A percentile compares a stretch with the other conserved stretches of the same genome.
Evolutionary conservation across 1,140 invertebrate genomes (phyloP).

Genomic region (Chironomus tepperi): DNA sequence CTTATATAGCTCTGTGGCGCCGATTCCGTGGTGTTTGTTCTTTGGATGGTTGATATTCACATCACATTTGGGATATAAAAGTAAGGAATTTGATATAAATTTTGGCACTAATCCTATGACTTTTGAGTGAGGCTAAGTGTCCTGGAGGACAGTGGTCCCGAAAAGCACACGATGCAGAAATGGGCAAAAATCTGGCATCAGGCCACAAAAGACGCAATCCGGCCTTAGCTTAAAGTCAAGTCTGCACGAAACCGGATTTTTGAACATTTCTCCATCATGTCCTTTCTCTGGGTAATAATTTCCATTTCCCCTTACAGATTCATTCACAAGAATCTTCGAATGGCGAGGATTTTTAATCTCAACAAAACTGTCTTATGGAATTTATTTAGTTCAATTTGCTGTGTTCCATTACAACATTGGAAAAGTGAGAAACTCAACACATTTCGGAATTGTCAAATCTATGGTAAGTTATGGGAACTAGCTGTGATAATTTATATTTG

Average conservation of each 20-base stretch:
- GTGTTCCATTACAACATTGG: slow-evolving; percentile 59
- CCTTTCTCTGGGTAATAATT: no score
- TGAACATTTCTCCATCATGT: no score
- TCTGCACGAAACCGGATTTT: no score
- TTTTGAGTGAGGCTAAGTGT: no score
- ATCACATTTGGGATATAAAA: slow-evolving; percentile 50
- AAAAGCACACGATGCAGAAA: no score
- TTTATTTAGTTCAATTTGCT: slow-evolving; percentile 59
- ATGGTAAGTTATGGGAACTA: slow-evolving; percentile 39
- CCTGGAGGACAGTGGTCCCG: no score
- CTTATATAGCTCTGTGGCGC: slow-evolving; percentile 60
- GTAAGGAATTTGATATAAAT: slow-evolving; percentile 36
- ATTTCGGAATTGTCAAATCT: slow-evolving; percentile 46
- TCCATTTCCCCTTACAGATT: slow-evolving; percentile 38
- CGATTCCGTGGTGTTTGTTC: slow-evolving; percentile 58
- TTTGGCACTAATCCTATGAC: neutral
- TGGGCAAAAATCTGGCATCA: no score
- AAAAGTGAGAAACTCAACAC: slow-evolving; percentile 43
- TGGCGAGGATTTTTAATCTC: slow-evolving; percentile 53
- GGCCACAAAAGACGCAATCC: no score
- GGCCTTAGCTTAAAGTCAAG: no score
- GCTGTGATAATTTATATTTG: no score
- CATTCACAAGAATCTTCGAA: slow-evolving; percentile 43
- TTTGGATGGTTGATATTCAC: slow-evolving; percentile 58
- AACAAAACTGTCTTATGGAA: slow-evolving; percentile 53